Evolutionary conservation across 2,797 vertebrate species (phyloP).

Genomic region (Vespertilio murinus): DNA sequence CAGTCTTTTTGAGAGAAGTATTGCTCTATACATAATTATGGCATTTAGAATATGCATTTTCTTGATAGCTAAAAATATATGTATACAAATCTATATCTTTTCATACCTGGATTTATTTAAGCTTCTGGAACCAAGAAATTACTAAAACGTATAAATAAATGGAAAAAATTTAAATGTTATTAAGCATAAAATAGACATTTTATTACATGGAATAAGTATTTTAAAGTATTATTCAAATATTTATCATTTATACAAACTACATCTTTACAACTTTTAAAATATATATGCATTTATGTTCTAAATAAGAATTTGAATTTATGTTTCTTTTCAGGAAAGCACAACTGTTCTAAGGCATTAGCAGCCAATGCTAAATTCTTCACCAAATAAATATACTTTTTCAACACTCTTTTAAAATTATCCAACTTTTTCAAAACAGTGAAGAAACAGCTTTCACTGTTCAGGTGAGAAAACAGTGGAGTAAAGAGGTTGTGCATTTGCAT

Average conservation of each 20-base stretch:
- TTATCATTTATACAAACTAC: constrained; percentile 76
- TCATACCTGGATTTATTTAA: constrained; percentile 63
- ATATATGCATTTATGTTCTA: constrained; percentile 64
- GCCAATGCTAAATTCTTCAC: constrained; percentile 33
- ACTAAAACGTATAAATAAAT: constrained; percentile 79
- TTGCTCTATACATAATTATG: constrained; percentile 75
- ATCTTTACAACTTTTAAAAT: constrained; percentile 69
- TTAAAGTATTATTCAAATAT: constrained; percentile 79
- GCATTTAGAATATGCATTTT: constrained; percentile 78
- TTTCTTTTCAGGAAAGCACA: constrained; percentile 43
- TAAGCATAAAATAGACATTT: constrained; percentile 74
- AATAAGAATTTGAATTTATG: constrained; percentile 15
- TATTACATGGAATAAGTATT: constrained; percentile 71
- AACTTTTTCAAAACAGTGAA: constrained; percentile 37
- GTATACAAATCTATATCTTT: constrained; percentile 77
- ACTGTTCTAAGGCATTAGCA: constrained; percentile 15
- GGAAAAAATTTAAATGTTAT: constrained; percentile 71
- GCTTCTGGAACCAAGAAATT: constrained; percentile 77
- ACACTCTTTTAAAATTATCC: constrained; percentile 53
- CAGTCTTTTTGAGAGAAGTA: constrained; percentile 65
- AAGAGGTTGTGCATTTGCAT: background rate
- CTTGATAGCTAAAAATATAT: constrained; percentile 70
- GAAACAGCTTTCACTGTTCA: background rate
- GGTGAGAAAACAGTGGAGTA: background rate
- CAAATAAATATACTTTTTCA: background rate